Evolutionary conservation across 2,113 vertebrate genomes (phyloP), one percentile per base, ranked within the genome.

Genomic region (Pelecanoides urinatrix): DNA sequence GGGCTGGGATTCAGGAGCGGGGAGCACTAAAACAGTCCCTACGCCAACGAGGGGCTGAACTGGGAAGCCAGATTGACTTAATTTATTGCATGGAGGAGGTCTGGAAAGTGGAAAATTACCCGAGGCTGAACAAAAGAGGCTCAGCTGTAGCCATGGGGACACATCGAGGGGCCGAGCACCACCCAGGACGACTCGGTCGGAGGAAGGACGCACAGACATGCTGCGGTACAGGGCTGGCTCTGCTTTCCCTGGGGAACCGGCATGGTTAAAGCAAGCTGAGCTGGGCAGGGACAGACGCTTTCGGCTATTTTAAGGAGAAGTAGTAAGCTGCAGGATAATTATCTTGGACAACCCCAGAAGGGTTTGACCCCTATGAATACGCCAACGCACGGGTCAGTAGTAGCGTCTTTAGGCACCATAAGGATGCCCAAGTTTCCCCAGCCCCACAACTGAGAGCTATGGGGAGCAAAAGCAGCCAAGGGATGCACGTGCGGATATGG

Each of bases 51-150:
- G 44, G 40, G 18, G 44, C 53, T 61, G 86, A 63, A 61, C 81
- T 38, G 71, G 66, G 85, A 75, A 87, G 40, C 12, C 95, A 92
- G 66, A 61, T 6, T 79, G 82, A 63, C 62, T 88, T 79, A 40
- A 94, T 92, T 96, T 79, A 56, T 79, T 59, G 58, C 85, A 61
- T 4, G 18, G 61, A 94, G 77, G 62, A 88, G 88, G 78, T 90
- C 90, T 95, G 74, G 74, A 65, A 92, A 94, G 87, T 58, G 87
- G 90, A 91, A 95, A 89, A 91, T 91, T 87, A 74, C 76, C 50
- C 87, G 65, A 80, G 63, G 55, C 36, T 86, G 84, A 89, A 95
- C 55, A 91, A 91, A 91, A 92, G 92, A 86, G 45, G 50, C 59
- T 91, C 63, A 44, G 83, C 75, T 86, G 93, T 80, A 88, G 85